Percentiles rank a stretch among this genome's conserved stretches.
Evolutionary conservation across 2,113 vertebrate genomes (phyloP).

Genomic region (Candoia aspera): DNA sequence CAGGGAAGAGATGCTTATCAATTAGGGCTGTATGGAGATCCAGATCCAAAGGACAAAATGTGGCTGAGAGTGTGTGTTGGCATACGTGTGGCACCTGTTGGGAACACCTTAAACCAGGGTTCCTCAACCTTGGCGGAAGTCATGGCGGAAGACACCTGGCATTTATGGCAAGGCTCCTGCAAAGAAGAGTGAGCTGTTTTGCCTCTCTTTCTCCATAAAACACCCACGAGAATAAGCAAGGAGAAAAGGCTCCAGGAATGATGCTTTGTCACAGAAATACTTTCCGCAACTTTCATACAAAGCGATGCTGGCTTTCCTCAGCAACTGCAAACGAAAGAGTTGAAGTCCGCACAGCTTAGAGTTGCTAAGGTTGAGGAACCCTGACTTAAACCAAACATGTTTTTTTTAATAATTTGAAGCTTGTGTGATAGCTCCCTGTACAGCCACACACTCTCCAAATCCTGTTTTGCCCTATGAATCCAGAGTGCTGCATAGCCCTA

Average conservation of each 20-base stretch:
- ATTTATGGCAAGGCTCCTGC: not conserved
- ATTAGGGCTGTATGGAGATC: not conserved
- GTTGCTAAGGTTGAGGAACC: too few relatives aligned
- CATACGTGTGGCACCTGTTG: not conserved
- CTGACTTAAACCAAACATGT: too few relatives aligned
- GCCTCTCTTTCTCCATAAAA: not conserved
- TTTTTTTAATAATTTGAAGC: not conserved
- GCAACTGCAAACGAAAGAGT: too few relatives aligned
- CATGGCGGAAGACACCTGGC: not conserved
- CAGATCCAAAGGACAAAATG: not conserved
- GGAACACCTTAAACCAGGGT: not conserved
- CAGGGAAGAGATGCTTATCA: not conserved
- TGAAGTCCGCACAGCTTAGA: too few relatives aligned
- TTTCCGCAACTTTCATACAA: too few relatives aligned
- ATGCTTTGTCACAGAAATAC: not conserved
- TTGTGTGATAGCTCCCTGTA: not conserved
- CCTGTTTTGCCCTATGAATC: not conserved
- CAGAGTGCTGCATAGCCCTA: not conserved
- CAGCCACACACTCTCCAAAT: not conserved
- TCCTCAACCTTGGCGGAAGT: too few relatives aligned
- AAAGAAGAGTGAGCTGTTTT: not conserved
- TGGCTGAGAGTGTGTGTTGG: not conserved
- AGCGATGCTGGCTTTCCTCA: too few relatives aligned
- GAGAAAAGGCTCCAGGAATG: not conserved
- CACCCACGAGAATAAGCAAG: not conserved